Evolutionary conservation across 2,113 vertebrate genomes (phyloP), one percentile per base, ranked within the genome.

Genomic region (Axis porcinus): DNA sequence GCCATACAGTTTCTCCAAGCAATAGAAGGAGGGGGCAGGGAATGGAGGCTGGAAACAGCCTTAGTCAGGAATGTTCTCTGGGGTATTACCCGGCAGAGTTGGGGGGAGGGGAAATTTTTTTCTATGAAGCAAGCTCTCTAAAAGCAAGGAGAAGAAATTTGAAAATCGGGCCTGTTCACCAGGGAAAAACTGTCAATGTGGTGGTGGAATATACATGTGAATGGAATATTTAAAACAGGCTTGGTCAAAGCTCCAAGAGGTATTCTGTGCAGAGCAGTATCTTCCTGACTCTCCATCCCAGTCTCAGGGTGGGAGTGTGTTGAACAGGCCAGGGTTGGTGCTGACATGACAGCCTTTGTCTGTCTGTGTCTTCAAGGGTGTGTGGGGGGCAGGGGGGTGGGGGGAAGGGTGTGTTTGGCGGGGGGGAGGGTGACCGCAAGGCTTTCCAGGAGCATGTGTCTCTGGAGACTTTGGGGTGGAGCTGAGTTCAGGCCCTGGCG

Each of bases 401-500:
- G 8, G 30, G 60, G 3, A 16, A 16, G 30, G 50, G 86, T 52
- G 86, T 82, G 82, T 55, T 84, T 40, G 47, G 16, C 8, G 30
- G 55, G 83, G 70, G 45, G 78, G 74, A 40, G 86, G 89, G 62
- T 17, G 3, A 30, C 81, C 67, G 45, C 74, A 47, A 94, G 23
- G 64, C 50, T 92, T 93, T 97, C 91, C 58, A 94, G 79, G 93
- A 97, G 91, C 60, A 0, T 8, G 2, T 76, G 85, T 96, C 97
- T 93, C 89, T 0, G 0, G 84, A 78, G 60, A 92, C 79, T 21
- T 91, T 95, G 57, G 60, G 43, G 83, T 83, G 93, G 95, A 64
- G 57, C 62, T n/a, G 27, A 89, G 74, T 98, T 98, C 94, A 97
- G 96, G 86, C 74, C 89, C 98, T 98, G 98, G 98, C 70, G 95